A percentile compares a stretch with the other conserved stretches of the same genome.
These are phyloP conservation scores for Spheniscus humboldti DNA, from an alignment of 2,797 vertebrate genomes.

Conservation along the genomic window DNA sequence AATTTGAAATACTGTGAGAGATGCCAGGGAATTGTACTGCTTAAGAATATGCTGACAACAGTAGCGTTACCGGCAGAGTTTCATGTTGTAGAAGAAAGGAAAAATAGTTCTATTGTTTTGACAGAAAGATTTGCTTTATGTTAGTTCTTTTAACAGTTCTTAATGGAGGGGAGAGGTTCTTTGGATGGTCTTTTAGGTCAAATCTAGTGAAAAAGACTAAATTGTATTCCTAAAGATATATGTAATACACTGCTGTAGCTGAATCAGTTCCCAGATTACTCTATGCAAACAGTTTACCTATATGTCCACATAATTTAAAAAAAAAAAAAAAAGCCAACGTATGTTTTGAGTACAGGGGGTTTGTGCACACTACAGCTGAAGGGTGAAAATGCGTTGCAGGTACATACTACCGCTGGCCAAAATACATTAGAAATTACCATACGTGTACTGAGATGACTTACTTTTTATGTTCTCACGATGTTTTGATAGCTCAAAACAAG, in stretches of 20 bases:
- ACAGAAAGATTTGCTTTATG: neutral
- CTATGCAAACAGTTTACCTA: neutral
- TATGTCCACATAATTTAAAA: no score
- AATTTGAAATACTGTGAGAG: neutral
- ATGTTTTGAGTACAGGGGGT: fast-evolving
- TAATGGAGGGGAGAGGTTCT: neutral
- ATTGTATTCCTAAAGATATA: neutral
- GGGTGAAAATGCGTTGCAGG: neutral
- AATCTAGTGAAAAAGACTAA: neutral
- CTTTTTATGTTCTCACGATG: neutral
- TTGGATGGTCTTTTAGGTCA: neutral
- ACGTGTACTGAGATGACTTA: neutral
- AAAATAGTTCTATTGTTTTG: neutral
- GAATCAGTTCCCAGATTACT: neutral
- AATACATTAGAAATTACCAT: neutral
- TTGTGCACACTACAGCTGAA: neutral
- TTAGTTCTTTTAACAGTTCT: neutral
- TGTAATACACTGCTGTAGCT: neutral
- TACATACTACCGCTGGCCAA: neutral
- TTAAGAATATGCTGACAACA: neutral
- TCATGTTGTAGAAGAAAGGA: neutral
- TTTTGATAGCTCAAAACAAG: neutral
- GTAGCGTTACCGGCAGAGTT: neutral
- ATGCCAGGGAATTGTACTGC: neutral
- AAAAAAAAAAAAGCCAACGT: fast-evolving